Base-by-base conservation (phyloP, 2,888 invertebrate genomes). In the Harmothoe impar region DNA sequence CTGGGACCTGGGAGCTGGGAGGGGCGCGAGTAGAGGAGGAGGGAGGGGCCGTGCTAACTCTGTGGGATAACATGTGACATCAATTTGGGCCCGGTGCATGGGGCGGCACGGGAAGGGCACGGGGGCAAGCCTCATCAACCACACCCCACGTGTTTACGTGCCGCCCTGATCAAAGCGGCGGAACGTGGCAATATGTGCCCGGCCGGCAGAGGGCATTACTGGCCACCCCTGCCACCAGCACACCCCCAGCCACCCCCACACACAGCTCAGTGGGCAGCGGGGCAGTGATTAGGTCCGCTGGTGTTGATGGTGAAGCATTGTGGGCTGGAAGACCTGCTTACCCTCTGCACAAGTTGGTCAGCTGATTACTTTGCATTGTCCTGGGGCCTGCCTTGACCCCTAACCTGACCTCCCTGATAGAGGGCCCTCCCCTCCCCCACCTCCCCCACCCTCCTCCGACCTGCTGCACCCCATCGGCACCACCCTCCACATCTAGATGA, bases 101-200 rank as follows among this genome's bases (percentile, higher is more conserved):
- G 43, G 43, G 10, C 3, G 43, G 43, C 5, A 3, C 3, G 7
- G 62, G n/a, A 62, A 52, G 54, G 54, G 12, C 54, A 52, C 12
- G 12, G 12, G 62, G 20, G 62, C n/a, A 62, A n/a, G 62, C 62
- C 20, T 62, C 62, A n/a, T n/a, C n/a, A n/a, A 62, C 62, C 62
- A 62, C 62, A 15, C 62, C n/a, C 62, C 62, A 62, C 62, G 62
- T 62, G 62, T 62, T 62, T 62, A 62, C 62, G 62, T 62, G 62
- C 23, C 10, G 62, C 0, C 62, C 20, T 62, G 62, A 62, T 62
- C 62, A 62, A 62, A 62, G 62, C 62, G 15, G 62, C 62, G 62
- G 62, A 62, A 62, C 62, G 62, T 62, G n/a, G 62, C 62, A 62
- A 62, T 62, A 62, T 62, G 62, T n/a, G 62, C 20, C 62, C 62